phyloP scores from a whole-genome alignment of 2,888 invertebrate species.

The Neuroscelio doddi region DNA sequence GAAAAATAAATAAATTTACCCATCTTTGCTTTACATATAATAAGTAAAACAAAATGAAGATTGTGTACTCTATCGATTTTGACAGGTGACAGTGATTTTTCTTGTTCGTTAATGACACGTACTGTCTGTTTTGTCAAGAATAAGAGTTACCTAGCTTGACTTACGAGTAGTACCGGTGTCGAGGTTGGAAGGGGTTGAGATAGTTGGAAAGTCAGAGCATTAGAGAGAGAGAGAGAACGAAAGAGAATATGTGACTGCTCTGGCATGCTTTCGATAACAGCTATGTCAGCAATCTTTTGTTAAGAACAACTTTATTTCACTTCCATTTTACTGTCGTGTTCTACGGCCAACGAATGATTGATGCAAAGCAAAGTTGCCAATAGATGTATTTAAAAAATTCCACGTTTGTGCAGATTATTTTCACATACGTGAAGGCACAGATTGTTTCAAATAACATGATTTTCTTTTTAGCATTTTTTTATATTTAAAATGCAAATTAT shows the following conservation, averaged over 20 bases:
- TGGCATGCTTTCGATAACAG: slow-evolving; percentile 53
- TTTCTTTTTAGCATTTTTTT: no score
- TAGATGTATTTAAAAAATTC: slow-evolving; percentile 29
- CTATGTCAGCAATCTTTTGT: slow-evolving; percentile 58
- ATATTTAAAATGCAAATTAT: no score
- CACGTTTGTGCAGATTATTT: slow-evolving; percentile 22
- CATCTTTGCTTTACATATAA: no score
- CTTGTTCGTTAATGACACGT: slow-evolving; percentile 33
- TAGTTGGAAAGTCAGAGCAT: slow-evolving; percentile 43
- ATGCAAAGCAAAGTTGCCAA: slow-evolving; percentile 46
- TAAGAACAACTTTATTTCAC: slow-evolving; percentile 56
- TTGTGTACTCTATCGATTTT: slow-evolving; percentile 29
- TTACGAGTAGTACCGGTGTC: slow-evolving; percentile 18
- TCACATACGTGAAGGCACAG: neutral
- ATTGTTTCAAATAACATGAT: no score
- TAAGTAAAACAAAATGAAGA: slow-evolving; percentile 15
- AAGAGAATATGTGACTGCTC: slow-evolving; percentile 47
- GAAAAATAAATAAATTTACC: no score
- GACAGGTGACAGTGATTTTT: slow-evolving; percentile 26
- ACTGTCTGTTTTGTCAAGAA: slow-evolving; percentile 35
- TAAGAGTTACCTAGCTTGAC: slow-evolving; percentile 19
- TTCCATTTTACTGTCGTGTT: slow-evolving; percentile 45
- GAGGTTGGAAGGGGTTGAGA: slow-evolving; percentile 21
- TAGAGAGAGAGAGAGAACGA: slow-evolving; percentile 20
- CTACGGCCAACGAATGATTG: slow-evolving; percentile 50